These are phyloP conservation scores for Anser cygnoides DNA, from an alignment of 2,113 vertebrate genomes.

Conservation along the genomic window DNA sequence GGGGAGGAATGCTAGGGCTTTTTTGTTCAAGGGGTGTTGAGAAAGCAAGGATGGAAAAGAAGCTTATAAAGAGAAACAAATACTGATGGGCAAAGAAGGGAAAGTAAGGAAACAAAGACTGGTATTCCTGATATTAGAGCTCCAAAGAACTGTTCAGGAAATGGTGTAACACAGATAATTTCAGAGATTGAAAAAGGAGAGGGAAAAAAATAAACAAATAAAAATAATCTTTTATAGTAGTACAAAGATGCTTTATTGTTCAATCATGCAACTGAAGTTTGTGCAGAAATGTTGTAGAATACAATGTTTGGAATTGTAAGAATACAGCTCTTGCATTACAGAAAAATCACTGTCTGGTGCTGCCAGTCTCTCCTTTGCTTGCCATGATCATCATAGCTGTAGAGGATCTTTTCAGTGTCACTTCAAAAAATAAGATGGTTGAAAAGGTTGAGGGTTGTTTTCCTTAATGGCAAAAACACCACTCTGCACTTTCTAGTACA, in stretches of 20 bases:
- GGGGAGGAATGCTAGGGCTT: neutral
- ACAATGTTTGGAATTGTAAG: slow-evolving; percentile 41
- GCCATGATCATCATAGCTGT: neutral
- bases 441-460: neutral
- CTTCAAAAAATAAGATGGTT: neutral
- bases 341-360: slow-evolving; percentile 52
- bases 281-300: slow-evolving; percentile 26
- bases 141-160: neutral
- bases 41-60: neutral
- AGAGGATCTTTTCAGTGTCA: neutral
- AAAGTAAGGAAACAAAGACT: neutral
- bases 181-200: neutral
- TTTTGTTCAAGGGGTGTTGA: neutral
- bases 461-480: neutral
- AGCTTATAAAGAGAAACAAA: slow-evolving; percentile 26
- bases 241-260: slow-evolving; percentile 25
- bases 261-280: slow-evolving; percentile 31
- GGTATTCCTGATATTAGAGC: neutral
- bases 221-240: slow-evolving; percentile 48
- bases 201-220: neutral
- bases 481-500: neutral
- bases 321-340: slow-evolving; percentile 46
- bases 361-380: slow-evolving; percentile 32
- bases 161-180: neutral
- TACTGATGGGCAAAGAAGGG: neutral